These are phyloP conservation scores for Schizopygopsis malacanthus DNA, from an alignment of 2,797 vertebrate species.

Conservation along the genomic window DNA sequence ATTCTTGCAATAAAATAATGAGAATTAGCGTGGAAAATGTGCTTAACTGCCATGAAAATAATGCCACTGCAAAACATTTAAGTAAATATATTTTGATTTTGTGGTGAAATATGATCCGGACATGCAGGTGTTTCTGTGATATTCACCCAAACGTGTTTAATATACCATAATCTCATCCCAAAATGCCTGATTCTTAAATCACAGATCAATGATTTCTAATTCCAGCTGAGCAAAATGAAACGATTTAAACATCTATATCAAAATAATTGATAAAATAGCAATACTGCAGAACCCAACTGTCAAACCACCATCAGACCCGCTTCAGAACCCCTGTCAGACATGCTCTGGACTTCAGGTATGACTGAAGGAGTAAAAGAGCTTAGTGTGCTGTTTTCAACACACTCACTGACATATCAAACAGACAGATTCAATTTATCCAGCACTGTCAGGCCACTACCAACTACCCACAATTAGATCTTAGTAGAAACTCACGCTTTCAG, in stretches of 20 bases:
- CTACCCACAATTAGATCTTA: neutral
- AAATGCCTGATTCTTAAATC: neutral
- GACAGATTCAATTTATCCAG: neutral
- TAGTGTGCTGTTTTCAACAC: neutral
- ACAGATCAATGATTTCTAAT: neutral
- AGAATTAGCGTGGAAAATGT: neutral
- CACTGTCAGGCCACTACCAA: neutral
- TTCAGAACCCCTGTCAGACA: conserved; percentile 21
- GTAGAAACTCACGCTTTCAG: conserved; percentile 6
- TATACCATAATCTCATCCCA: neutral
- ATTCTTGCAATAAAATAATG: neutral
- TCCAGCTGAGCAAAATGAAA: neutral
- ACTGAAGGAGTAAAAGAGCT: neutral
- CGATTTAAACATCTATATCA: neutral
- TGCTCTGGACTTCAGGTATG: conserved; percentile 1
- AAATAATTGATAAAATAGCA: neutral
- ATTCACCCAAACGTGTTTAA: neutral
- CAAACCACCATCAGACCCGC: neutral
- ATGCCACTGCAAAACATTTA: neutral
- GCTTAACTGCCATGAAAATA: conserved; percentile 5
- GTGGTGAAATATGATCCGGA: neutral
- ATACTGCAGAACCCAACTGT: too few relatives aligned
- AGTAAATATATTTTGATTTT: neutral
- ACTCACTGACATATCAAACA: neutral
- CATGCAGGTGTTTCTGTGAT: neutral